Percentiles rank a stretch among this genome's conserved stretches.
phyloP scores from a whole-genome alignment of 2,797 vertebrate genomes.

The Buphagus erythrorhynchus region DNA sequence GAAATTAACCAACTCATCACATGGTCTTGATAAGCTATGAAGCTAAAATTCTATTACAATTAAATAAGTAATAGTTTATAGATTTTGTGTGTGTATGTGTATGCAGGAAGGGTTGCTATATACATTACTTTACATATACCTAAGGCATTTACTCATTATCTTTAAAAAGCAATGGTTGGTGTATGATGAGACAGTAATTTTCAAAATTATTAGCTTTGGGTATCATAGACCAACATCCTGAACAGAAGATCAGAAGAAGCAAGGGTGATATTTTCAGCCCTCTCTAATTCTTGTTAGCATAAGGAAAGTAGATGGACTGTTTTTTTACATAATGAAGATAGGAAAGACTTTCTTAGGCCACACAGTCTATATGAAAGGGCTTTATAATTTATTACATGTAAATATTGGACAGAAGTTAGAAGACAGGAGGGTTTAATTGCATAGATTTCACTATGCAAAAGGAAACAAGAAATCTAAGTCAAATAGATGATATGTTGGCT shows the following conservation, averaged over 20 bases:
- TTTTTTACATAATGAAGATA: not conserved
- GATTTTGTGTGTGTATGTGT: not conserved
- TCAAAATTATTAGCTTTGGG: not conserved
- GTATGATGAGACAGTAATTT: not conserved
- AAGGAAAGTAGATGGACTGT: not conserved
- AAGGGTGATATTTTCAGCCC: not conserved
- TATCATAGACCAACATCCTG: not conserved
- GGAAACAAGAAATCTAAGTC: not conserved
- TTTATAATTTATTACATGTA: not conserved
- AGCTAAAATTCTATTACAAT: not conserved
- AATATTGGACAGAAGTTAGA: not conserved
- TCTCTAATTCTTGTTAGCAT: not conserved
- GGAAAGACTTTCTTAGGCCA: not conserved
- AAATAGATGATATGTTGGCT: not conserved
- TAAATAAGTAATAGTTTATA: not conserved
- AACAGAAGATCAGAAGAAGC: not conserved
- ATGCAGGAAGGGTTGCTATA: not conserved
- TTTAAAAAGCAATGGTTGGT: not conserved
- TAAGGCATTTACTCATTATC: not conserved
- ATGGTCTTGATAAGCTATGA: not conserved
- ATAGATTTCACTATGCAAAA: not conserved
- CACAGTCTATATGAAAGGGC: not conserved
- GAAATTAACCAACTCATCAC: not conserved
- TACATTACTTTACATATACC: not conserved
- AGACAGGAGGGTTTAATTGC: not conserved